Evolutionary conservation across 2,113 vertebrate species (phyloP).

Genomic region (Nematolebias whitei): DNA sequence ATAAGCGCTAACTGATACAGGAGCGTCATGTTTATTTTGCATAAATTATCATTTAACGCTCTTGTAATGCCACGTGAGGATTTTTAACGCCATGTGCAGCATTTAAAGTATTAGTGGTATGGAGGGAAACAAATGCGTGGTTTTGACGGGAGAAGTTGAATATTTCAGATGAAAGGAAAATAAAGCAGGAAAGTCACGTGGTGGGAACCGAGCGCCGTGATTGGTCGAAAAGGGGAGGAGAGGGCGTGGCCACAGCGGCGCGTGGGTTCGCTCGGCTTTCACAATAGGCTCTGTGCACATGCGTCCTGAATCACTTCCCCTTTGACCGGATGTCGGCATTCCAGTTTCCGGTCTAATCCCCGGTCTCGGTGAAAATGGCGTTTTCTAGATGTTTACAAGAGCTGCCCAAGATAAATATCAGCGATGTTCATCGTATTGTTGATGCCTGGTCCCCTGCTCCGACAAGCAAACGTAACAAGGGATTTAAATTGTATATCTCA

Average conservation of each 20-base stretch:
- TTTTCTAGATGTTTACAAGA: too few species aligned
- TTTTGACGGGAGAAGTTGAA: conserved; percentile 36
- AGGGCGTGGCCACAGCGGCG: conserved; percentile 87
- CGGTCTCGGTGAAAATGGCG: too few species aligned
- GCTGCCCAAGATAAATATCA: too few species aligned
- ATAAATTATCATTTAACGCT: not conserved
- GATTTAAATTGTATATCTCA: too few species aligned
- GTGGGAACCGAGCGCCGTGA: conserved; percentile 23
- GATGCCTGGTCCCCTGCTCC: too few species aligned
- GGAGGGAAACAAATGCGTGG: not conserved
- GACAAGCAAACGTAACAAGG: too few species aligned
- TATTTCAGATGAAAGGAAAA: conserved; percentile 65
- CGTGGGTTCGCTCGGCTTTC: conserved; percentile 92
- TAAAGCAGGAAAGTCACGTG: conserved; percentile 83
- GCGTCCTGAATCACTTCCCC: too few species aligned
- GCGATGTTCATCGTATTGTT: too few species aligned
- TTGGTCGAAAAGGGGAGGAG: conserved; percentile 76
- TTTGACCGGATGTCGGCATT: too few species aligned
- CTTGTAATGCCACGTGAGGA: not conserved
- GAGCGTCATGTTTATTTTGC: not conserved
- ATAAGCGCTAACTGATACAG: too few species aligned
- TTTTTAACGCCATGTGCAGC: not conserved
- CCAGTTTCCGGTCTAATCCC: too few species aligned
- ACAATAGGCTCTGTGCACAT: too few species aligned
- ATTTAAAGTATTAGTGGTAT: not conserved